These are phyloP conservation scores for Lineus longissimus DNA, from an alignment of 1,140 invertebrate species.

Conservation along the genomic window DNA sequence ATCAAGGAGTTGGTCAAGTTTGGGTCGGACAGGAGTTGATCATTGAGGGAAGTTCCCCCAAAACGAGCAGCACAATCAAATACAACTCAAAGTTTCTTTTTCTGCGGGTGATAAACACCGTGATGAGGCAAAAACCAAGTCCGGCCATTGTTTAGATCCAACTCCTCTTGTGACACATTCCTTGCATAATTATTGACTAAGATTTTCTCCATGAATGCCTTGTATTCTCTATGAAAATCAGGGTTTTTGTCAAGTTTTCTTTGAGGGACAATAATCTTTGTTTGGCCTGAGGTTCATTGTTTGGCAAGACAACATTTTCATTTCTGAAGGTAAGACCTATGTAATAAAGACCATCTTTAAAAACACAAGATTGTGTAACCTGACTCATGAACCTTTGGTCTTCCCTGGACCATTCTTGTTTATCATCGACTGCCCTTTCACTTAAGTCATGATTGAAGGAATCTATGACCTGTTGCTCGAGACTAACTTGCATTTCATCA, in stretches of 20 bases:
- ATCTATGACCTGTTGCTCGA: too few species aligned
- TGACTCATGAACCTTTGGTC: too few species aligned
- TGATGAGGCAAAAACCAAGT: conserved; percentile 26
- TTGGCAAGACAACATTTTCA: too few species aligned
- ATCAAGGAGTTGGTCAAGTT: conserved; percentile 41
- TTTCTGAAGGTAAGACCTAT: not conserved
- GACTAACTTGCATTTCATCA: conserved; percentile 4
- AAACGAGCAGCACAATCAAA: conserved; percentile 14
- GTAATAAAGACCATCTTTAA: too few species aligned
- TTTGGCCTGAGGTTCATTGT: too few species aligned
- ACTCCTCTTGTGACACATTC: not conserved
- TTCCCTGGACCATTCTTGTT: too few species aligned
- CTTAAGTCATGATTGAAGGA: too few species aligned
- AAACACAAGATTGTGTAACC: too few species aligned
- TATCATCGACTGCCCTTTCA: too few species aligned
- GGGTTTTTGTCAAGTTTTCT: too few species aligned
- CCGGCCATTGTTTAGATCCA: not conserved
- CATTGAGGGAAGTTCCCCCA: conserved; percentile 26
- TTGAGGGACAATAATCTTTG: too few species aligned
- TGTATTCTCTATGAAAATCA: not conserved
- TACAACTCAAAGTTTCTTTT: conserved; percentile 19
- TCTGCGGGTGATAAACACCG: conserved; percentile 21
- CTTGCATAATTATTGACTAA: not conserved
- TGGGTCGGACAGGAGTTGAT: conserved; percentile 33
- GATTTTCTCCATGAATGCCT: not conserved